Evolutionary conservation across 1,140 invertebrate genomes (phyloP), one percentile per base, ranked within the genome.

Genomic region (Drosophila albomicans): DNA sequence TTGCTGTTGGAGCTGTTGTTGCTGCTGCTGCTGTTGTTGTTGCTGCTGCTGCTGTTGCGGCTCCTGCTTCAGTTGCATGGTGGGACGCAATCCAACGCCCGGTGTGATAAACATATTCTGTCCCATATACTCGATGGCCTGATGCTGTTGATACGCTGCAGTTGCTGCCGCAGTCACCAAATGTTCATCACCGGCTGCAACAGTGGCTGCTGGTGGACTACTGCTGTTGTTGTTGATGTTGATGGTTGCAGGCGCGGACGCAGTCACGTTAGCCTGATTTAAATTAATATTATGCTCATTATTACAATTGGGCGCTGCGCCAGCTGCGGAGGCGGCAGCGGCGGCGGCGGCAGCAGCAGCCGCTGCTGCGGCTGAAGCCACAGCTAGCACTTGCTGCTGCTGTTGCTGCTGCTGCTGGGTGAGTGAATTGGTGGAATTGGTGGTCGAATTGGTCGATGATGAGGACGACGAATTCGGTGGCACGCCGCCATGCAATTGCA

Each of bases 231-330:
- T 62, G 78, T 38, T 70, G 72, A 35, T 70, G 73, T 30, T 75
- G 68, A 30, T 59, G 68, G 67, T 51, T 48, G 72, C 45, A 68
- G 70, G 51, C 54, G 72, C 41, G 59, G 67, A 59, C 57, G 67
- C 57, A 45, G 73, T 41, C 48, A 81, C 64, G 46, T 74, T 75
- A 76, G 86, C 84, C 82, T 92, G 91, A 79, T 91, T 92, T 87
- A 92, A 80, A 89, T 92, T 92, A 79, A 91, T 86, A 81, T 79
- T 80, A 77, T 87, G 84, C 78, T 91, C 88, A 74, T 90, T 91
- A 91, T 81, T 91, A 80, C 80, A 86, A 78, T 80, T 88, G 78
- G 78, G 78, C 66, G 79, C 62, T 30, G 82, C 81, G 35, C 71
- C 68, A 13, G 75, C 65, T 13, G 78, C 78, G 32, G 79, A 84